phyloP scores from a whole-genome alignment of 2,888 invertebrate species.

The Esperia sulphurella region DNA sequence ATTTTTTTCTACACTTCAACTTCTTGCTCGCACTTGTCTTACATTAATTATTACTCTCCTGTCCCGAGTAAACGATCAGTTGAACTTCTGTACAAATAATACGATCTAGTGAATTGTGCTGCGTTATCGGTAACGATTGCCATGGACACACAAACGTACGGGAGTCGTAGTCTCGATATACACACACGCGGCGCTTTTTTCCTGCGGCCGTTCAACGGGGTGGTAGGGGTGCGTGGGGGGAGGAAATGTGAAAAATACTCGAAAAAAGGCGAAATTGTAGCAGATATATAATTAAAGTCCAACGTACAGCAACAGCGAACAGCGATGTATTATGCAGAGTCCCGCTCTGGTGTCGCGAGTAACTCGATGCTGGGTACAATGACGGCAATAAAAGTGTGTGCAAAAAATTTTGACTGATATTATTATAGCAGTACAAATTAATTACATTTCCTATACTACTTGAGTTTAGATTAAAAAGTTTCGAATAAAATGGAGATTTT shows the following conservation, averaged over 20 bases:
- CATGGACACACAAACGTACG: conserved; percentile 28
- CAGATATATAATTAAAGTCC: conserved; percentile 80
- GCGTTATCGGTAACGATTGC: conserved; percentile 19
- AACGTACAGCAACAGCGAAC: conserved; percentile 68
- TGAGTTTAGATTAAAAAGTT: no score
- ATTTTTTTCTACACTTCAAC: conserved; percentile 49
- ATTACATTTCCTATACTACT: no score
- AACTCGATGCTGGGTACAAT: conserved; percentile 33
- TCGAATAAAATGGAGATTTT: no score
- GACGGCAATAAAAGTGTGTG: neutral
- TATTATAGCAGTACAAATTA: neutral
- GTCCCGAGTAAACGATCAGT: neutral
- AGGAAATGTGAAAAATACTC: conserved; percentile 80
- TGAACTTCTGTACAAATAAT: neutral
- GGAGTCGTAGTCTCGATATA: conserved; percentile 30
- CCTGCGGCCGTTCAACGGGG: conserved; percentile 65
- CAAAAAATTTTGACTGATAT: neutral
- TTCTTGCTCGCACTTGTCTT: conserved; percentile 27
- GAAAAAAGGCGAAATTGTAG: conserved; percentile 80
- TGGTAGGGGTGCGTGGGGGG: conserved; percentile 54
- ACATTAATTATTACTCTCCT: neutral
- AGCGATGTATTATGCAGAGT: conserved; percentile 75
- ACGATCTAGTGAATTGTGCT: neutral
- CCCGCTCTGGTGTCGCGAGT: conserved; percentile 58
- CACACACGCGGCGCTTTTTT: conserved; percentile 60